Evolutionary conservation across 2,113 vertebrate species (phyloP).

Genomic region (Percina caprodes): DNA sequence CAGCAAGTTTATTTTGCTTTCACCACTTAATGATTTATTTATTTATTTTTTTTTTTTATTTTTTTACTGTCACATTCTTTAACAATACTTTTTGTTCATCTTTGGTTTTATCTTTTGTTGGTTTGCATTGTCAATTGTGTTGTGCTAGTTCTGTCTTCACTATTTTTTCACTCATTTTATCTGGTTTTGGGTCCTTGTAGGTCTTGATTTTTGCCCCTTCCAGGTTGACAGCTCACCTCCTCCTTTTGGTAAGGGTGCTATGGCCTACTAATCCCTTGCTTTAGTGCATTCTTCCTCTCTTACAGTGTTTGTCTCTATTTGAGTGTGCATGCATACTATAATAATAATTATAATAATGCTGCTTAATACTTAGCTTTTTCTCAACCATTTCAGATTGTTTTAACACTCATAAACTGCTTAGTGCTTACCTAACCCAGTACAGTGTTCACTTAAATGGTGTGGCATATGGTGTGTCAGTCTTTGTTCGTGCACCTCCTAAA

Average conservation of each 20-base stretch:
- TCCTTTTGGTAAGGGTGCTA: conserved; percentile 97
- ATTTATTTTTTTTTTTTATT: conserved; percentile 34
- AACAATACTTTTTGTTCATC: conserved; percentile 52
- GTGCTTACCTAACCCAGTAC: conserved; percentile 62
- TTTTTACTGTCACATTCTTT: conserved; percentile 57
- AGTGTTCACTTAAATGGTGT: conserved; percentile 45
- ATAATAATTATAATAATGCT: conserved; percentile 3
- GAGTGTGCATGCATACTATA: conserved; percentile 59
- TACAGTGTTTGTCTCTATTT: conserved; percentile 58
- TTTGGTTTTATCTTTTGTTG: conserved; percentile 56
- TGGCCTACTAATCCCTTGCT: conserved; percentile 87
- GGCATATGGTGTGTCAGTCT: conserved; percentile 49
- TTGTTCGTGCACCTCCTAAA: conserved; percentile 42
- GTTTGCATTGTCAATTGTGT: conserved; percentile 72
- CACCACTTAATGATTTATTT: conserved; percentile 35
- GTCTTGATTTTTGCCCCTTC: conserved; percentile 99
- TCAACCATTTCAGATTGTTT: conserved; percentile 57
- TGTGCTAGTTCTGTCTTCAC: conserved; percentile 73
- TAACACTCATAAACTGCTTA: conserved; percentile 62
- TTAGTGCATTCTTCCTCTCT: conserved; percentile 82
- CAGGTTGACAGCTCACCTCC: conserved; percentile 98
- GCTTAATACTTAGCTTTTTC: conserved; percentile 52
- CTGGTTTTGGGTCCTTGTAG: conserved; percentile 99
- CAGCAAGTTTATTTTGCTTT: conserved; percentile 53
- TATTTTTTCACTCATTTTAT: conserved; percentile 93